Evolutionary conservation across 2,113 vertebrate species (phyloP), one percentile per base, ranked within the genome.

Genomic region (Axis porcinus): DNA sequence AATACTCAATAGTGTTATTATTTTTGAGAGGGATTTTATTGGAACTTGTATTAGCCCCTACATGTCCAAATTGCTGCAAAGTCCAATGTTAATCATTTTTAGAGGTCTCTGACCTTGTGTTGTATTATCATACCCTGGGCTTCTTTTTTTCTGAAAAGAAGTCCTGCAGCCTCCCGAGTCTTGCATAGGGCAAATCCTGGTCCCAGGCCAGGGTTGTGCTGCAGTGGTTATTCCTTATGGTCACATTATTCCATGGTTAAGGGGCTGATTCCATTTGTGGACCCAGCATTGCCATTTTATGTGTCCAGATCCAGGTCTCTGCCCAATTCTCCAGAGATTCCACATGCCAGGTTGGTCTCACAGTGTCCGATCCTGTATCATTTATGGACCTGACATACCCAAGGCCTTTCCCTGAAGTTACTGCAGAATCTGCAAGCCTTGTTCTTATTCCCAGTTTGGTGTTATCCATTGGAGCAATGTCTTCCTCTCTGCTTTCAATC

Each of bases 11-110:
- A 95, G n/a, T 91, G 82, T 91, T 82, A 93, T 62, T n/a, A 89
- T n/a, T 96, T 96, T 97, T 83, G 82, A 95, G 76, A 82, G 6
- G 10, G 36, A 82, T 52, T 95, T 93, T 67, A 76, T 89, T 82
- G 52, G 78, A 88, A 82, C 8, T 17, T 16, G 11, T 54, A 45
- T 84, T 70, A 60, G 17, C 6, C 23, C n/a, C 8, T 57, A 4
- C 25, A 13, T 33, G 25, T 86, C 6, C 4, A 47, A 89, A 89
- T 76, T 58, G 40, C 47, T 93, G 67, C 81, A 40, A 82, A 95
- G n/a, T 33, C 12, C 52, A n/a, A 40, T 91, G 89, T 70, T 81
- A 86, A 83, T 79, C 33, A 17, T 28, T 67, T 78, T 57, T 57
- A 70, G 45, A 93, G 12, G 23, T 15, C 45, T 96, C 47, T 50